A percentile compares a stretch with the other conserved stretches of the same genome.
These are phyloP conservation scores for Sebastes dallii DNA, from an alignment of 2,797 vertebrate genomes.

Conservation along the genomic window DNA sequence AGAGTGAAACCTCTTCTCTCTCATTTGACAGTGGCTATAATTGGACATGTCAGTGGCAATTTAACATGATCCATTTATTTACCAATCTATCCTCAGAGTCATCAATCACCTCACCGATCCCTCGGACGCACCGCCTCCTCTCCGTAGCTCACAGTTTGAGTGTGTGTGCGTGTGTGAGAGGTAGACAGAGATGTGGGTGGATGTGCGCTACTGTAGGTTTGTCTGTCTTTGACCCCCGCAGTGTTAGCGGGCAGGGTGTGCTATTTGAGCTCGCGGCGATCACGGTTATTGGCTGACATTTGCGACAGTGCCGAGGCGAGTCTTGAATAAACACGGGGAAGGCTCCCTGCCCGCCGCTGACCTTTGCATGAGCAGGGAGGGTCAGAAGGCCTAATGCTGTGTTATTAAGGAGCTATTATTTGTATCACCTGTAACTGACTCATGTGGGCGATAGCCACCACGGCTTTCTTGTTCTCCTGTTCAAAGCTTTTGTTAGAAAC, in stretches of 20 bases:
- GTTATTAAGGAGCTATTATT: slow-evolving; percentile 76
- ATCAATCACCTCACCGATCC: slow-evolving; percentile 74
- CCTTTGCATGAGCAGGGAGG: slow-evolving; percentile 75
- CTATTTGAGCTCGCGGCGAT: slow-evolving; percentile 73
- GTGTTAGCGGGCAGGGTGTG: slow-evolving; percentile 53
- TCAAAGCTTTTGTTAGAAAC: slow-evolving; percentile 6
- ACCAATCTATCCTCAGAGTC: slow-evolving; percentile 75
- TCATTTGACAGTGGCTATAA: slow-evolving; percentile 81
- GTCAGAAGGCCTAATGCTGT: slow-evolving; percentile 69
- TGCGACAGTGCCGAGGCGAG: slow-evolving; percentile 65
- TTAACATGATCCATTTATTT: slow-evolving; percentile 85
- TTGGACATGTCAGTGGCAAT: slow-evolving; percentile 84
- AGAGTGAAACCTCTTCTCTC: slow-evolving; percentile 65
- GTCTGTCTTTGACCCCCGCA: slow-evolving; percentile 65
- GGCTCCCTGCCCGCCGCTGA: slow-evolving; percentile 71
- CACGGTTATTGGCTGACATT: slow-evolving; percentile 82
- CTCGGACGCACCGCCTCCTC: slow-evolving; percentile 23
- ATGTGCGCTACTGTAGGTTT: slow-evolving; percentile 35
- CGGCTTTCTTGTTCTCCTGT: slow-evolving; percentile 26
- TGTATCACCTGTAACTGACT: slow-evolving; percentile 64
- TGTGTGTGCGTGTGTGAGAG: slow-evolving; percentile 34
- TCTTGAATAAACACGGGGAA: slow-evolving; percentile 76
- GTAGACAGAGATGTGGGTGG: slow-evolving; percentile 30
- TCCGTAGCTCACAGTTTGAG: slow-evolving; percentile 21
- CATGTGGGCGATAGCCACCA: not conserved